These are phyloP conservation scores for Mus spicilegus DNA, from an alignment of 2,113 vertebrate species.

Conservation along the genomic window DNA sequence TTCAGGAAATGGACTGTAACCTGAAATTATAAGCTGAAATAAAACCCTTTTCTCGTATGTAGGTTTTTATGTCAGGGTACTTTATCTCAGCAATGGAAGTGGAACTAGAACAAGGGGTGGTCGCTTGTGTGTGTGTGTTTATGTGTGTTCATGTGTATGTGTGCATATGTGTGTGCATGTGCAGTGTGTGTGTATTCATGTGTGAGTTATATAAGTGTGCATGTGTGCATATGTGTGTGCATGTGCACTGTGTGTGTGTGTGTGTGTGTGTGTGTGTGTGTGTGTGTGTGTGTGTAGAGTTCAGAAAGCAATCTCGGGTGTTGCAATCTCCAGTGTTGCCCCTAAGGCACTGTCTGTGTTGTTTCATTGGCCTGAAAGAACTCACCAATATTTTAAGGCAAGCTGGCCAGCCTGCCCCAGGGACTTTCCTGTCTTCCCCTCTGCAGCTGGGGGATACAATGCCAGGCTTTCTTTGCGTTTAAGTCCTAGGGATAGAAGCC, in stretches of 20 bases:
- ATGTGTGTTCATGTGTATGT: not conserved
- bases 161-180: not conserved
- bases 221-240: not conserved
- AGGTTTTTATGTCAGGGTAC: not conserved
- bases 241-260: not conserved
- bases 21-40: not conserved
- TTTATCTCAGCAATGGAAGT: not conserved
- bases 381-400: not conserved
- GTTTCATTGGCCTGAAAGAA: not conserved
- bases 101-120: not conserved
- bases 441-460: not conserved
- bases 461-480: not conserved
- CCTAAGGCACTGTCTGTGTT: not conserved
- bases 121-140: accelerated
- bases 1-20: not conserved
- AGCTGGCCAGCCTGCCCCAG: not conserved
- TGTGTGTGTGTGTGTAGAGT: not conserved
- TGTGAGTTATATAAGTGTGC: not conserved
- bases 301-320: not conserved
- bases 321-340: not conserved
- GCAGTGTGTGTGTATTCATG: not conserved
- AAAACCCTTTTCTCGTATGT: not conserved
- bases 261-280: not conserved
- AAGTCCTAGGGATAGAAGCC: not conserved
- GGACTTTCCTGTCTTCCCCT: not conserved